Evolutionary conservation across 2,113 vertebrate genomes (phyloP).

Genomic region (Rhea americana): DNA sequence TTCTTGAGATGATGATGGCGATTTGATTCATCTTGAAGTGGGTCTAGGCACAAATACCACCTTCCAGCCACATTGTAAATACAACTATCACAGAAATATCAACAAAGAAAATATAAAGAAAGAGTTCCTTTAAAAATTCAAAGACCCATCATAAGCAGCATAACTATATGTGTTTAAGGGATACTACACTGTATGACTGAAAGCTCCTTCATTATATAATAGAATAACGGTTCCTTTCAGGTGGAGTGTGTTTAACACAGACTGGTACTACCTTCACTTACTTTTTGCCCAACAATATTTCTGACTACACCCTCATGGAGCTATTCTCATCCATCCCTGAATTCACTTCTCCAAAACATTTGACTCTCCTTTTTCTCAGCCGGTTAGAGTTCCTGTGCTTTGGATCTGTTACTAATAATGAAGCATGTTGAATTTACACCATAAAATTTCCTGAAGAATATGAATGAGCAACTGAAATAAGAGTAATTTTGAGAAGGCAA

Average conservation of each 20-base stretch:
- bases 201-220: background rate
- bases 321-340: background rate
- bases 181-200: background rate
- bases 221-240: background rate
- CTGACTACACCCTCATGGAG: background rate
- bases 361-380: background rate
- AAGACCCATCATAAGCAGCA: background rate
- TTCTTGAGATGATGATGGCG: background rate
- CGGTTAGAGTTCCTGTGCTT: background rate
- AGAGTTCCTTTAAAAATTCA: background rate
- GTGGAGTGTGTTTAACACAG: background rate
- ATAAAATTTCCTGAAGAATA: background rate
- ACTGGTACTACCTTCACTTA: background rate
- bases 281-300: background rate
- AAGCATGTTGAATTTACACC: background rate
- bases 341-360: background rate
- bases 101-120: background rate
- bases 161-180: background rate
- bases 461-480: background rate
- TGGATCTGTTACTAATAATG: background rate
- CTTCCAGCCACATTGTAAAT: background rate
- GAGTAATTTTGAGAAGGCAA: background rate
- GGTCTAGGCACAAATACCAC: background rate
- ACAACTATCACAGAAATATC: background rate
- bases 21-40: background rate